Evolutionary conservation across 2,888 invertebrate genomes (phyloP).

Genomic region (Norana najaformis): DNA sequence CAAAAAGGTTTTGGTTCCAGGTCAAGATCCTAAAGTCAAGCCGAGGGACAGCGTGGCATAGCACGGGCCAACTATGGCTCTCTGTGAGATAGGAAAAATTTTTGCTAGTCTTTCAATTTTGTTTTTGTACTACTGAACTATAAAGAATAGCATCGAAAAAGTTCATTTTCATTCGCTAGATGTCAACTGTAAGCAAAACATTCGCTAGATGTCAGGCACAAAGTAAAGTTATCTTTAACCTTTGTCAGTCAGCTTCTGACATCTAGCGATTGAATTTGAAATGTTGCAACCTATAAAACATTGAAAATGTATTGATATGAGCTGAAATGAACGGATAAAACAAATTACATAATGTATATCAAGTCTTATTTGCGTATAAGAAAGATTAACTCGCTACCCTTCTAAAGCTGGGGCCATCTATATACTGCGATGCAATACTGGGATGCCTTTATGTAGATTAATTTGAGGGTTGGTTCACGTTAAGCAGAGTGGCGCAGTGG

Average conservation of each 20-base stretch:
- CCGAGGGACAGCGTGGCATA: too few relatives aligned
- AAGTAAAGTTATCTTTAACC: not conserved
- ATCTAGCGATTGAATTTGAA: not conserved
- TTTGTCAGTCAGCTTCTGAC: not conserved
- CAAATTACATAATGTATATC: not conserved
- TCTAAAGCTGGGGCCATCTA: not conserved
- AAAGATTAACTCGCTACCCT: not conserved
- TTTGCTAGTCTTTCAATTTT: too few relatives aligned
- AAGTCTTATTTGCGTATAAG: too few relatives aligned
- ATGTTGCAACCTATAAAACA: not conserved
- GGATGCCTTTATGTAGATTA: not conserved
- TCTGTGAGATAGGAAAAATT: too few relatives aligned
- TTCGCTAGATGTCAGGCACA: not conserved
- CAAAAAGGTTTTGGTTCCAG: too few relatives aligned
- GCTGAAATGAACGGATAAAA: not conserved
- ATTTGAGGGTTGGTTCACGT: not conserved
- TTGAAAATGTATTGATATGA: too few relatives aligned
- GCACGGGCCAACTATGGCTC: too few relatives aligned
- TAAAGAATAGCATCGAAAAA: too few relatives aligned
- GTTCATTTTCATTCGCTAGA: too few relatives aligned
- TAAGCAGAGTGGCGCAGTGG: constrained; percentile 25
- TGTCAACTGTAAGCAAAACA: not conserved
- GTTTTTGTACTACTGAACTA: too few relatives aligned
- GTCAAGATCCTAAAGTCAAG: too few relatives aligned
- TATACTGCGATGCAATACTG: too few relatives aligned